Base-by-base conservation (phyloP, 2,797 vertebrate genomes). In the Dromococcyx pavoninus region DNA sequence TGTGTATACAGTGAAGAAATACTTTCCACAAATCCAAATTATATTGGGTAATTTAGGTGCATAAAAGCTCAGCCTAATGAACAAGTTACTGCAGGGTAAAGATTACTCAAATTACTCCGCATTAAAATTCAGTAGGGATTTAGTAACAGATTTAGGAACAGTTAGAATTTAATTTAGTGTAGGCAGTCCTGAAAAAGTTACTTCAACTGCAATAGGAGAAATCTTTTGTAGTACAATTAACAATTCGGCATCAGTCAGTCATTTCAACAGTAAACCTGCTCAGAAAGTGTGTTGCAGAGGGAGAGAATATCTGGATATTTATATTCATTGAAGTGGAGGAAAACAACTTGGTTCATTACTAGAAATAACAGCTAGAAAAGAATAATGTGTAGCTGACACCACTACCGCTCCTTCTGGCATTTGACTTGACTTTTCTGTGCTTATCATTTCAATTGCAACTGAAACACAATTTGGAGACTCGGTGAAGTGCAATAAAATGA, bases 381-480 rank as follows among this genome's bases (percentile, higher is more conserved):
- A 94, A 66, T 67, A 93, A 95, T 64, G 24, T 35, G 58, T 89
- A 75, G 79, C 67, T 95, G 87, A 92, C 85, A 92, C 48, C 32
- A 53, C 28, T 89, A 2, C 15, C 79, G 37, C 50, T 89, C 37
- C 67, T 92, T 84, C 79, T 83, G 76, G 69, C 7, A 1, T 84
- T 92, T 91, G 46, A 70, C 75, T 95, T 95, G 93, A 61, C 33
- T 89, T 91, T 93, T 83, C n/a, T 69, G 51, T 41, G 37, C 39
- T 91, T 94, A 86, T 89, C n/a, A 80, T 93, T 94, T 89, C 82
- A 88, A 27, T 73, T 88, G 89, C 91, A 88, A 75, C 56, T 69
- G 72, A 94, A 94, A 89, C 66, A 77, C 91, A 94, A 91, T 95
- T 93, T 95, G 85, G 87, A 88, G 73, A 56, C 44, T 91, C 92